A percentile compares a stretch with the other conserved stretches of the same genome.
These are phyloP conservation scores for Budorcas taxicolor DNA, from an alignment of 2,113 vertebrate species.

Conservation along the genomic window DNA sequence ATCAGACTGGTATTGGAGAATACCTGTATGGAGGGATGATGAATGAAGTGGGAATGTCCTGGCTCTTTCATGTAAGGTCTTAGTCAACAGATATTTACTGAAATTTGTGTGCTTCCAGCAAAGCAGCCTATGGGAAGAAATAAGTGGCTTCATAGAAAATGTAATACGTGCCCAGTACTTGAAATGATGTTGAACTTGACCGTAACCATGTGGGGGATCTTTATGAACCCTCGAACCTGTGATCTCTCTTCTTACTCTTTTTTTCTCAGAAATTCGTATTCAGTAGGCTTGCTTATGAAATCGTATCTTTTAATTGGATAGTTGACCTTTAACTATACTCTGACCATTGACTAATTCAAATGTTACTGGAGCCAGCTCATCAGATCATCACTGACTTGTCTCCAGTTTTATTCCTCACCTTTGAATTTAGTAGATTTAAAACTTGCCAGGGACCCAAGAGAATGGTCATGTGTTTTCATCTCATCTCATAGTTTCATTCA, in stretches of 20 bases:
- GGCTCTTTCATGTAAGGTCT: background rate
- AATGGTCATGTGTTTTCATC: background rate
- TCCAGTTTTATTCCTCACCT: background rate
- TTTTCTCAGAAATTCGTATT: background rate
- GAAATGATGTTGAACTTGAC: too few relatives aligned
- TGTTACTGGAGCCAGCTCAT: background rate
- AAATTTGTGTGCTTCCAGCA: background rate
- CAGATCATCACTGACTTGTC: fast-evolving
- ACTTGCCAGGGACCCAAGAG: background rate
- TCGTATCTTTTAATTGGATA: background rate
- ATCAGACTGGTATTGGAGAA: background rate
- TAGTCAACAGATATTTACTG: background rate
- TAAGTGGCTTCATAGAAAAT: fast-evolving
- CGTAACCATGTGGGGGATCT: fast-evolving
- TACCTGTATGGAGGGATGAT: background rate
- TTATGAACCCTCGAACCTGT: too few relatives aligned
- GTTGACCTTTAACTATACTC: background rate
- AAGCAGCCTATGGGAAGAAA: fast-evolving
- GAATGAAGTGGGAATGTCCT: background rate
- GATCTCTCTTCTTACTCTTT: background rate
- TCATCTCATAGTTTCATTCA: background rate
- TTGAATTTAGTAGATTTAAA: background rate
- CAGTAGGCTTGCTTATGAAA: background rate
- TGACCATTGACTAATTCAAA: background rate
- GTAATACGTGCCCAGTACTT: fast-evolving